Conservation (phyloP, 2,888 invertebrate genomes). For the Nymphalis polychloros region DNA sequence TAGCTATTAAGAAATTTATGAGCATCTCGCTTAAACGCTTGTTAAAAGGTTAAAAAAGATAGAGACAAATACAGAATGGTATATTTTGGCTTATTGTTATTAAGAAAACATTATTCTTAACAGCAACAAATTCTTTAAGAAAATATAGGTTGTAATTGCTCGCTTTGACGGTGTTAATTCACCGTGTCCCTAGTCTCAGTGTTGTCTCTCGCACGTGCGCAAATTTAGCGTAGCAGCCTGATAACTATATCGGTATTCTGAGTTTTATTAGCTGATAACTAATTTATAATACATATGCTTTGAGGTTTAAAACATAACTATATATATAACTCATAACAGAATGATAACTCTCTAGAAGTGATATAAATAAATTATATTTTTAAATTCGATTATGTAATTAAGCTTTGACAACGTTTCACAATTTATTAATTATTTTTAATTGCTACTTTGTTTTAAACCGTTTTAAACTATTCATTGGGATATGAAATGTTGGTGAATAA, state of each 20-base stretch:
- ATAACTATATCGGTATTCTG: constrained; percentile 59
- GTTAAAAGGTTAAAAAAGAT: too few relatives aligned
- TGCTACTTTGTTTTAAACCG: too few relatives aligned
- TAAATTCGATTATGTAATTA: too few relatives aligned
- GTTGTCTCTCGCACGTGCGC: constrained; percentile 41
- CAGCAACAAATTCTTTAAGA: neutral
- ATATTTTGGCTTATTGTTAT: too few relatives aligned
- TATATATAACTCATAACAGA: neutral
- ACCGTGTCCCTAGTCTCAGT: constrained; percentile 36
- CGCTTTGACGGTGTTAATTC: neutral
- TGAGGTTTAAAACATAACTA: neutral
- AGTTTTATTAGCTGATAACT: constrained; percentile 48
- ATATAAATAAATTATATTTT: neutral
- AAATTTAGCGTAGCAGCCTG: constrained; percentile 54
- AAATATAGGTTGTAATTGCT: neutral
- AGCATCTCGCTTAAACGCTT: too few relatives aligned
- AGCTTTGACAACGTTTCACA: too few relatives aligned
- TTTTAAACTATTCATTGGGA: too few relatives aligned
- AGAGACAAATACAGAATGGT: too few relatives aligned
- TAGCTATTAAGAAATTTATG: too few relatives aligned
- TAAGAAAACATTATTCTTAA: too few relatives aligned
- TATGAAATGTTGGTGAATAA: too few relatives aligned
- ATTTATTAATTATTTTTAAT: too few relatives aligned
- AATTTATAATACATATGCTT: constrained; percentile 28
- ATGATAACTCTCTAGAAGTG: neutral